Conservation (phyloP, 2,113 vertebrate species). For the Dendropsophus ebraccatus region DNA sequence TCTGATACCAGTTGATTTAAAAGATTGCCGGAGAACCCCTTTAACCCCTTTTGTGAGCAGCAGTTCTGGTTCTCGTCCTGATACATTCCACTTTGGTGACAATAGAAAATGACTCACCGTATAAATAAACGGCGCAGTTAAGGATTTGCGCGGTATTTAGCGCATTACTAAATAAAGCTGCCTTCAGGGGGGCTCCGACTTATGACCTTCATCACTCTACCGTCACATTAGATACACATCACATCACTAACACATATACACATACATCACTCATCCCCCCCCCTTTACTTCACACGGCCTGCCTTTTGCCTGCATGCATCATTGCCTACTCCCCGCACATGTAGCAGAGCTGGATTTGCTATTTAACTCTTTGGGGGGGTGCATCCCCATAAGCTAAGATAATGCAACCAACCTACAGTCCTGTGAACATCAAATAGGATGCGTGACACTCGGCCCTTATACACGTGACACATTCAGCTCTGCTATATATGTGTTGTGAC, state of each 20-base stretch:
- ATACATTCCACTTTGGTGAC: not conserved
- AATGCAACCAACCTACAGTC: too few relatives aligned
- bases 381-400: not conserved
- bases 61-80: not conserved
- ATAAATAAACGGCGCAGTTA: not conserved
- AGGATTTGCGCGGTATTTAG: not conserved
- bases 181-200: not conserved
- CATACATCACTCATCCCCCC: not conserved
- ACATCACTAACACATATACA: not conserved
- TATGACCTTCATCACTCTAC: not conserved
- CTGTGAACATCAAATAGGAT: too few relatives aligned
- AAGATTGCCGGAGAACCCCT: too few relatives aligned
- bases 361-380: not conserved
- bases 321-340: not conserved
- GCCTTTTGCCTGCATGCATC: not conserved
- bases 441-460: too few relatives aligned
- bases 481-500: too few relatives aligned
- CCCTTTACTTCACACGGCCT: constrained; percentile 3
- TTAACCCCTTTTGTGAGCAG: not conserved
- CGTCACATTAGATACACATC: constrained; percentile 3
- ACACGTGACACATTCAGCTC: too few relatives aligned
- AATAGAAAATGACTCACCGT: constrained; percentile 10
- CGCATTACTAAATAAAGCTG: not conserved
- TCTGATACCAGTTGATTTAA: too few relatives aligned
- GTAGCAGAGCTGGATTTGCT: not conserved